Evolutionary conservation across 2,888 invertebrate genomes (phyloP).

Genomic region (Lasioglossum figueresi): DNA sequence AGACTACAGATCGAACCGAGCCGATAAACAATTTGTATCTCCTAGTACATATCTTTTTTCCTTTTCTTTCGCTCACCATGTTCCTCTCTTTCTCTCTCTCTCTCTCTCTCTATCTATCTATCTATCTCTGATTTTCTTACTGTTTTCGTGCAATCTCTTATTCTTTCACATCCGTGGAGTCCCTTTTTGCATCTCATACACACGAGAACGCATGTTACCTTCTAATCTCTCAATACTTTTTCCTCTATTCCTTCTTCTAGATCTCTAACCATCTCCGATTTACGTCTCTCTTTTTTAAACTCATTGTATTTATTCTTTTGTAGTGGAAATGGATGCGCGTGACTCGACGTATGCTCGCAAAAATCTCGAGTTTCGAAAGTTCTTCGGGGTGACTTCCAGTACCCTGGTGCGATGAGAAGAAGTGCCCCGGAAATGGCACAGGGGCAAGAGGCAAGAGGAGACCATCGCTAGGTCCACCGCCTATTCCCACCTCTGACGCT

Average conservation of each 20-base stretch:
- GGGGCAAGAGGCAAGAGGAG: too few species aligned
- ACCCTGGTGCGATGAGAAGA: neutral
- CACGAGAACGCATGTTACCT: neutral
- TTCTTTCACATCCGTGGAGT: constrained; percentile 7
- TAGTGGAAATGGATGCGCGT: constrained; percentile 41
- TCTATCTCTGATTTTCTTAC: constrained; percentile 1
- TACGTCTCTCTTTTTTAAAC: constrained; percentile 24
- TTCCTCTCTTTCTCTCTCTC: neutral
- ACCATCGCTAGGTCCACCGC: too few species aligned
- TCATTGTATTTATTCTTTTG: constrained; percentile 61
- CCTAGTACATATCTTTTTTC: constrained; percentile 29
- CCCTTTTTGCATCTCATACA: constrained; percentile 10
- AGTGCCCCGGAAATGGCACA: too few species aligned
- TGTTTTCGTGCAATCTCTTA: constrained; percentile 26
- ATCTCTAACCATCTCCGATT: neutral
- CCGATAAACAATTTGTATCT: constrained; percentile 59
- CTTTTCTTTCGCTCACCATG: neutral
- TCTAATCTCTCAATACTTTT: constrained; percentile 15
- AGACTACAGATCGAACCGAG: constrained; percentile 39
- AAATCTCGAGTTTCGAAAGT: constrained; percentile 32
- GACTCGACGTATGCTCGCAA: constrained; percentile 39
- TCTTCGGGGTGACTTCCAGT: constrained; percentile 23
- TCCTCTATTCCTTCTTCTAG: constrained; percentile 29
- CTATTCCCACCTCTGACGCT: neutral
- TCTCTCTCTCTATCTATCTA: neutral